phyloP scores from a whole-genome alignment of 2,113 vertebrate genomes.

The Pundamilia nyererei region DNA sequence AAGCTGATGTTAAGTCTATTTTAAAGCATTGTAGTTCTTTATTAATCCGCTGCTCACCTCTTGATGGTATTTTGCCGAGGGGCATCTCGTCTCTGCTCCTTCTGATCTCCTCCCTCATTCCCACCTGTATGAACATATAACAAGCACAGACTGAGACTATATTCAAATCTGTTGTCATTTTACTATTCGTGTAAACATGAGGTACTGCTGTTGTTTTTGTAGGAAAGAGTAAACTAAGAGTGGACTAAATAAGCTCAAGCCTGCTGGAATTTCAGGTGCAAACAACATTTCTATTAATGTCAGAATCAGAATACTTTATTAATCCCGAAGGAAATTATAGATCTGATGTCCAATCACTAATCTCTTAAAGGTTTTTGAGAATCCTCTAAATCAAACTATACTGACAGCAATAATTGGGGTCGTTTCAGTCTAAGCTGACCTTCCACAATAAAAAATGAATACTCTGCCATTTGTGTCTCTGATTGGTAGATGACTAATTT shows the following conservation, averaged over 20 bases:
- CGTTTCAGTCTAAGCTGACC: not conserved
- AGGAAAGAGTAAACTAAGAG: not conserved
- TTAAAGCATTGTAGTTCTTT: not conserved
- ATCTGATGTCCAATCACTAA: not conserved
- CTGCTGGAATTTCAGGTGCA: not conserved
- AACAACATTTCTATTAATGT: not conserved
- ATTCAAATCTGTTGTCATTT: not conserved
- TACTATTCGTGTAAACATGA: not conserved
- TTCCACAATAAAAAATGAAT: not conserved
- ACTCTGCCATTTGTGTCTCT: not conserved
- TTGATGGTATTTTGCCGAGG: slow-evolving; percentile 65
- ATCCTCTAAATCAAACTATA: not conserved
- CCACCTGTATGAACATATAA: slow-evolving; percentile 4
- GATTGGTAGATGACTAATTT: not conserved
- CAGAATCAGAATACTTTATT: not conserved
- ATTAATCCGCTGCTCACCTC: slow-evolving; percentile 40
- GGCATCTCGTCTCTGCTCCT: slow-evolving; percentile 40
- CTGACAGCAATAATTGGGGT: not conserved
- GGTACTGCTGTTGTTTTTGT: not conserved
- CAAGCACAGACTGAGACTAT: not conserved
- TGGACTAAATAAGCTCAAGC: not conserved
- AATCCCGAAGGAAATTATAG: not conserved
- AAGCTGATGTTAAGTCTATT: not conserved
- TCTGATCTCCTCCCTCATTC: slow-evolving; percentile 15
- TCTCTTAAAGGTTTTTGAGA: not conserved